Evolutionary conservation across 2,113 vertebrate species (phyloP).

Genomic region (Prionailurus bengalensis): DNA sequence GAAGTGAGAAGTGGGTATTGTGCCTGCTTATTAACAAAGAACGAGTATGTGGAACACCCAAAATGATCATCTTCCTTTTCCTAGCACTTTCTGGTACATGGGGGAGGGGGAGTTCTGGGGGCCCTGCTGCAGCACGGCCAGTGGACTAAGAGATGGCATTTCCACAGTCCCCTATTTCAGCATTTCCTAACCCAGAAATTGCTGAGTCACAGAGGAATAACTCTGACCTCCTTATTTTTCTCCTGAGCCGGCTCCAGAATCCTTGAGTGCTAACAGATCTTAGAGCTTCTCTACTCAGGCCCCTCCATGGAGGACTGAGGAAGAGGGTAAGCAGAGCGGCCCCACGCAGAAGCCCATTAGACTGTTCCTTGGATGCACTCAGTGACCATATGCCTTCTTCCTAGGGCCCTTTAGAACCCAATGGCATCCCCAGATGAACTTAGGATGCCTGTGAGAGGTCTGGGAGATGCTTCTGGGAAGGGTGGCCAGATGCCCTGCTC

Average conservation of each 20-base stretch:
- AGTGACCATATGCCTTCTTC: not conserved
- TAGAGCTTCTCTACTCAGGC: not conserved
- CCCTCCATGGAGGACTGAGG: not conserved
- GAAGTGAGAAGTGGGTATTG: not conserved
- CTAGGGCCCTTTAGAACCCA: not conserved
- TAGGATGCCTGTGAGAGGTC: not conserved
- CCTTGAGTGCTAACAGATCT: not conserved
- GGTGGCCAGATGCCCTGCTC: not conserved
- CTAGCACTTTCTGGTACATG: not conserved
- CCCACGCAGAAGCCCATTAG: not conserved
- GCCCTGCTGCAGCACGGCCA: not conserved
- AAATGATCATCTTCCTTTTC: not conserved
- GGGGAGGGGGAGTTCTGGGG: not conserved
- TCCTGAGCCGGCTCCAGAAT: constrained; percentile 18
- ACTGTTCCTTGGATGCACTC: not conserved
- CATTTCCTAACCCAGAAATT: constrained; percentile 55
- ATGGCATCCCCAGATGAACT: not conserved
- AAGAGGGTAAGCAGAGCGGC: not conserved
- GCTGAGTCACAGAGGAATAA: constrained; percentile 71
- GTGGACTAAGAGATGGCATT: constrained; percentile 1
- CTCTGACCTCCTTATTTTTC: constrained; percentile 62
- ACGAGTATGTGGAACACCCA: not conserved
- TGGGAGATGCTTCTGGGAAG: not conserved
- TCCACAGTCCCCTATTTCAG: constrained; percentile 13
- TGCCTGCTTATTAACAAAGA: not conserved